These are phyloP conservation scores for Cololabis saira DNA, from an alignment of 2,113 vertebrate species.

Conservation along the genomic window DNA sequence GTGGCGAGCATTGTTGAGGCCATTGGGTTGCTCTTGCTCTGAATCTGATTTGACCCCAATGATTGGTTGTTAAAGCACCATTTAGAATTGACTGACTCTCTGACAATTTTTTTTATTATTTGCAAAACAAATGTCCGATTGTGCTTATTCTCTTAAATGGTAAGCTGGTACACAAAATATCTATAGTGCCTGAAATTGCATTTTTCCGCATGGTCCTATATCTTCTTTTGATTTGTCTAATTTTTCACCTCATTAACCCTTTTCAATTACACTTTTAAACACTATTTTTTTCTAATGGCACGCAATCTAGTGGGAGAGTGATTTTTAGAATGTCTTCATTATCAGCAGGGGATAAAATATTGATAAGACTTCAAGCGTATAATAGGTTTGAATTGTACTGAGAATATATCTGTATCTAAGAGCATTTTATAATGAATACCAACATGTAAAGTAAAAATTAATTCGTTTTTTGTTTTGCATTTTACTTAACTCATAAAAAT, in stretches of 20 bases:
- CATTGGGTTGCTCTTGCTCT: too few relatives aligned
- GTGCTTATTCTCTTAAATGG: not conserved
- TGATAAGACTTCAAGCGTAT: not conserved
- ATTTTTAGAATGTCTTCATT: not conserved
- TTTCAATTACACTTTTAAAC: slow-evolving; percentile 8
- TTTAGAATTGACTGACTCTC: too few relatives aligned
- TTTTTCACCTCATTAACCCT: slow-evolving; percentile 11
- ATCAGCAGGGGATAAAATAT: not conserved
- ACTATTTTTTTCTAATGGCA: not conserved
- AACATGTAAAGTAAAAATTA: too few relatives aligned
- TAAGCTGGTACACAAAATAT: slow-evolving; percentile 3
- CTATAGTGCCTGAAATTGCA: not conserved
- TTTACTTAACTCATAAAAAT: too few relatives aligned
- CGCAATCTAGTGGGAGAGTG: not conserved
- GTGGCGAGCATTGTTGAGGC: too few relatives aligned
- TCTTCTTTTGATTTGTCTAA: slow-evolving; percentile 10
- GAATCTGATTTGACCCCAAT: too few relatives aligned
- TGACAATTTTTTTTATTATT: too few relatives aligned
- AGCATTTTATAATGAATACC: too few relatives aligned
- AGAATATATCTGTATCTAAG: not conserved
- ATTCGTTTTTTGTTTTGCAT: too few relatives aligned
- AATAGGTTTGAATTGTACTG: not conserved
- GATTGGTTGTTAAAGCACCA: too few relatives aligned
- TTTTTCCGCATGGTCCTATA: slow-evolving; percentile 4
- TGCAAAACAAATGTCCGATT: too few relatives aligned